phyloP scores from a whole-genome alignment of 2,888 invertebrate genomes.

The Drosophila crucigera region DNA sequence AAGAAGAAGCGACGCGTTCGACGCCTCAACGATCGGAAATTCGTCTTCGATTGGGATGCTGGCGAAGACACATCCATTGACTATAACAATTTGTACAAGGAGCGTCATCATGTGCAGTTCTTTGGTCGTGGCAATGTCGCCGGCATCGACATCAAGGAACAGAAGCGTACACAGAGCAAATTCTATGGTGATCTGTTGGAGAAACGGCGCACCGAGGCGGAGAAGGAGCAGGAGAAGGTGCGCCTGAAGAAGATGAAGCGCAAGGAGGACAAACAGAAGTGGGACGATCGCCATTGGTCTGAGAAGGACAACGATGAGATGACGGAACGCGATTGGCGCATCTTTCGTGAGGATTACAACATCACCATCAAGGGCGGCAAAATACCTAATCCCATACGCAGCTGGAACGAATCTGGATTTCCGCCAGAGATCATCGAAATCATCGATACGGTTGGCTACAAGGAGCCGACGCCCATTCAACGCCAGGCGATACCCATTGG shows the following conservation, averaged over 20 bases:
- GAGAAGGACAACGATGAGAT: conserved; percentile 97
- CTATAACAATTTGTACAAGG: conserved; percentile 98
- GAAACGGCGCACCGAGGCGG: conserved; percentile 96
- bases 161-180: conserved; percentile 97
- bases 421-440: conserved; percentile 96
- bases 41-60: conserved; percentile 99
- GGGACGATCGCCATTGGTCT: conserved; percentile 99
- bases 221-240: conserved; percentile 98
- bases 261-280: conserved; percentile 98
- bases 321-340: conserved; percentile 99
- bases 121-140: conserved; percentile 99
- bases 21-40: conserved; percentile 98
- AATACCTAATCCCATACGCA: conserved; percentile 97
- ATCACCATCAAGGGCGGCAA: conserved; percentile 98
- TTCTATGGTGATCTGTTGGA: conserved; percentile 98
- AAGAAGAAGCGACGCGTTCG: conserved; percentile 97
- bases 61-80: conserved; percentile 99
- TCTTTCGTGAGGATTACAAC: conserved; percentile 99
- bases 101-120: conserved; percentile 98
- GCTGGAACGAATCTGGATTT: conserved; percentile 97
- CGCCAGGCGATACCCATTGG: conserved; percentile 99
- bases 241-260: conserved; percentile 96
- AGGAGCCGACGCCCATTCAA: conserved; percentile 99
- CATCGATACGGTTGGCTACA: conserved; percentile 97
- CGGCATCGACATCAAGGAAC: conserved; percentile 98